phyloP scores from a whole-genome alignment of 2,797 vertebrate species.

The Myiotriccus ornatus region DNA sequence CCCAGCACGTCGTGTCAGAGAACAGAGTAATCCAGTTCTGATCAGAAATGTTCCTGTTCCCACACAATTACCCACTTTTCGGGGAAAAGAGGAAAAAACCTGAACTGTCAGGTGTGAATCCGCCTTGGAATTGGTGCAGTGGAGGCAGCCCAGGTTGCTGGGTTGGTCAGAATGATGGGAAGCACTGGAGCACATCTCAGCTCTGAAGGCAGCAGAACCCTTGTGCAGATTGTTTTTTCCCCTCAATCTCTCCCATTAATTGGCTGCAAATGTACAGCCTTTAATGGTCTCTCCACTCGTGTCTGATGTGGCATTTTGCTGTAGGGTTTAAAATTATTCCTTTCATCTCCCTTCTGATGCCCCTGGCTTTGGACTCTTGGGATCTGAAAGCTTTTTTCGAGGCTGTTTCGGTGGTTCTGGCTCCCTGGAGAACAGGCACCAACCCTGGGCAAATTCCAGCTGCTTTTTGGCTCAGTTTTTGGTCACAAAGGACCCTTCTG shows the following conservation, averaged over 20 bases:
- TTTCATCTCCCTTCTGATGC: background rate
- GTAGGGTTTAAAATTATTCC: background rate
- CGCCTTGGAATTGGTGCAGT: background rate
- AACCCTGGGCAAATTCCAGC: background rate
- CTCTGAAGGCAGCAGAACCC: background rate
- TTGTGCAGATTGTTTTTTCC: background rate
- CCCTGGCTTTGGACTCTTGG: background rate
- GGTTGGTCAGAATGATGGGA: background rate
- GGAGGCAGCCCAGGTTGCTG: background rate
- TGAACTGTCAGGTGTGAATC: background rate
- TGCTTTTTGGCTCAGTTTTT: background rate
- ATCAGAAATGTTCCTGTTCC: background rate
- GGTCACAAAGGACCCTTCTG: background rate
- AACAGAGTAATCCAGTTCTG: background rate
- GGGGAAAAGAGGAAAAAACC: background rate
- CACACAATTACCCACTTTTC: background rate
- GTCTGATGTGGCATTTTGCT: background rate
- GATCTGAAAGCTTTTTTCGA: background rate
- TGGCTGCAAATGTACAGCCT: background rate
- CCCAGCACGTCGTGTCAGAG: background rate
- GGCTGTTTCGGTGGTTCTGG: background rate
- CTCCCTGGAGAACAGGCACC: background rate
- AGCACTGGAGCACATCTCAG: background rate
- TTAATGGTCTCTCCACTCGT: background rate
- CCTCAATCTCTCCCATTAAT: background rate